A percentile compares a stretch with the other conserved stretches of the same genome.
These are phyloP conservation scores for Plectropomus leopardus DNA, from an alignment of 2,113 vertebrate species.

Conservation along the genomic window DNA sequence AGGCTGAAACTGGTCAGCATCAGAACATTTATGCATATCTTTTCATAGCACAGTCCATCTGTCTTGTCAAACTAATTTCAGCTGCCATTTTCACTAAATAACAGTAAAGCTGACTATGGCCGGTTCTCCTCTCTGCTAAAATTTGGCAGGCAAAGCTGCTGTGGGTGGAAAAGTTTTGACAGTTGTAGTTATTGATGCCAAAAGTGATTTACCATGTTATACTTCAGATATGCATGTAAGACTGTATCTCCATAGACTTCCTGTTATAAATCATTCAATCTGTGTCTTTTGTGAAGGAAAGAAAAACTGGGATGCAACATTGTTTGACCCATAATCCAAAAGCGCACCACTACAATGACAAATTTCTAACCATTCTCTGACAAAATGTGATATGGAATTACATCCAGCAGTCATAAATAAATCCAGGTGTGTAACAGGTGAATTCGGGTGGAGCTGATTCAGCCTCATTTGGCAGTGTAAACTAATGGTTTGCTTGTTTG, in stretches of 20 bases:
- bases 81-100: slow-evolving; percentile 27
- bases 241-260: slow-evolving; percentile 1
- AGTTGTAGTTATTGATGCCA: slow-evolving; percentile 41
- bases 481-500: slow-evolving; percentile 27
- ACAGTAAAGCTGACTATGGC: neutral
- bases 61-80: slow-evolving; percentile 16
- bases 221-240: slow-evolving; percentile 22
- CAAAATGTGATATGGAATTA: neutral
- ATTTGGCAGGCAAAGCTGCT: slow-evolving; percentile 23
- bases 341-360: neutral
- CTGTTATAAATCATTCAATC: slow-evolving; percentile 19
- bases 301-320: slow-evolving; percentile 9
- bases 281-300: neutral
- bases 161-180: slow-evolving; percentile 45
- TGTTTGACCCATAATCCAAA: neutral
- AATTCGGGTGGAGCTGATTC: slow-evolving; percentile 3
- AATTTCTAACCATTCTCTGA: neutral
- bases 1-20: slow-evolving; percentile 1
- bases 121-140: slow-evolving; percentile 26
- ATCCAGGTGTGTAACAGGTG: slow-evolving; percentile 47
- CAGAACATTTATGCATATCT: neutral
- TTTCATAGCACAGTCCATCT: slow-evolving; percentile 15
- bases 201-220: slow-evolving; percentile 38
- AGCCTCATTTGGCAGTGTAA: neutral
- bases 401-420: neutral